phyloP scores from a whole-genome alignment of 2,888 invertebrate genomes.

The Dasysyrphus tricinctus region DNA sequence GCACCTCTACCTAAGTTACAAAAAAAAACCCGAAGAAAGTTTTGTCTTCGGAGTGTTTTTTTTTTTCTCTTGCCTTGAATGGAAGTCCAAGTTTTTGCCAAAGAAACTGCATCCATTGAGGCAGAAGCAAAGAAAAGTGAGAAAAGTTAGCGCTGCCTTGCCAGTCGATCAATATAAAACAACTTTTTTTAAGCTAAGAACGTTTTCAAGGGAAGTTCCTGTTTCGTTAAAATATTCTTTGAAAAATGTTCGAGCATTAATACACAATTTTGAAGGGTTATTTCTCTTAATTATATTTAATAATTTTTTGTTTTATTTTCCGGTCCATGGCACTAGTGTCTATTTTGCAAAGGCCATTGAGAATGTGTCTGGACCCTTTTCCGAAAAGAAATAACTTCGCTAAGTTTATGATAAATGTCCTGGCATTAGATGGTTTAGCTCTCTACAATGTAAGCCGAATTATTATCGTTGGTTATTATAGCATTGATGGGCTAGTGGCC shows the following conservation, averaged over 20 bases:
- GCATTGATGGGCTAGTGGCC: conserved; percentile 20
- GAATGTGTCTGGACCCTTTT: conserved; percentile 54
- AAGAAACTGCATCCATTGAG: conserved; percentile 36
- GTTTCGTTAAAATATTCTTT: conserved; percentile 48
- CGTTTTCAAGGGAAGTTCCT: conserved; percentile 22
- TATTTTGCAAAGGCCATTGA: conserved; percentile 30
- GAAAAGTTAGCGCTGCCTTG: conserved; percentile 26
- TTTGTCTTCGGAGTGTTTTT: not conserved
- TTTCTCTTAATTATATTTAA: conserved; percentile 66
- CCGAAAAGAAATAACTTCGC: conserved; percentile 4
- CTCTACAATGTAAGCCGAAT: conserved; percentile 22
- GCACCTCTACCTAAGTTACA: not conserved
- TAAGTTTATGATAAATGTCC: conserved; percentile 32
- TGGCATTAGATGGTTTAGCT: conserved; percentile 51
- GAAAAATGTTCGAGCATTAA: conserved; percentile 56
- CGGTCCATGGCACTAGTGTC: conserved; percentile 50
- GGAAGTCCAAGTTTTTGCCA: conserved; percentile 21
- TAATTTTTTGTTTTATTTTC: conserved; percentile 44
- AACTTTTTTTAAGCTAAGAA: conserved; percentile 13
- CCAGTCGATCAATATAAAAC: conserved; percentile 47
- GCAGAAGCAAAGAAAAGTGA: conserved; percentile 37
- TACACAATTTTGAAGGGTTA: conserved; percentile 61
- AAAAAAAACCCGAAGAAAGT: not conserved
- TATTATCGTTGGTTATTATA: conserved; percentile 37
- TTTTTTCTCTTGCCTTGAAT: not conserved